Evolutionary conservation across 2,797 vertebrate species (phyloP).

Genomic region (Vultur gryphus): DNA sequence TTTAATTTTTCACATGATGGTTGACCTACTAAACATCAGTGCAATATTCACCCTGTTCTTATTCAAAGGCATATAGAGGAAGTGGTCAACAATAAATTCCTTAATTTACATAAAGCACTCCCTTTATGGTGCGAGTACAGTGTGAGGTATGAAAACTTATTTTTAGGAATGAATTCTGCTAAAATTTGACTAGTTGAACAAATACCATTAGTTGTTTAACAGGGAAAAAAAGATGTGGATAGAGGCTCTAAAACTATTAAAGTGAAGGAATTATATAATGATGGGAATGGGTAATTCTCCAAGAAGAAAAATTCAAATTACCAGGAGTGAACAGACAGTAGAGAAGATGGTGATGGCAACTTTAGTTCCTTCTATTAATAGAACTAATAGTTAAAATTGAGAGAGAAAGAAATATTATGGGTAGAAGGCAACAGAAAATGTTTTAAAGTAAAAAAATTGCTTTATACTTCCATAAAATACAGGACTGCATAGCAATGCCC

Average conservation of each 20-base stretch:
- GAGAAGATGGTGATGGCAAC: not conserved
- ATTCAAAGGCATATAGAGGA: not conserved
- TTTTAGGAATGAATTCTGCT: not conserved
- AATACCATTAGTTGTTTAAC: not conserved
- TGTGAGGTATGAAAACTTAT: not conserved
- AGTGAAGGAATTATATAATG: not conserved
- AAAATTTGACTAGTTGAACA: not conserved
- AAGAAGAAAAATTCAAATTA: slow-evolving; percentile 13
- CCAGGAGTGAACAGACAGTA: not conserved
- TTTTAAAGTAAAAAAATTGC: not conserved
- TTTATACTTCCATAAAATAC: not conserved
- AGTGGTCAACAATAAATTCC: not conserved
- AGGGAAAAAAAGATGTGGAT: not conserved
- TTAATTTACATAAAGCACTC: not conserved
- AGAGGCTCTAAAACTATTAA: not conserved
- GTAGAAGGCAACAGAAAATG: not conserved
- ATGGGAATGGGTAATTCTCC: not conserved
- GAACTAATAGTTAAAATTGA: not conserved
- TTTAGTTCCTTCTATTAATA: slow-evolving; percentile 11
- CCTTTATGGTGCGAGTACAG: not conserved
- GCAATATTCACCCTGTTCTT: not conserved
- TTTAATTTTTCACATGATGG: not conserved
- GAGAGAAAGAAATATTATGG: not conserved
- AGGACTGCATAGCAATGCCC: not conserved
- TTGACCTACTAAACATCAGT: not conserved